These are phyloP conservation scores for Apamea sordens DNA, from an alignment of 2,888 invertebrate genomes.

Conservation along the genomic window DNA sequence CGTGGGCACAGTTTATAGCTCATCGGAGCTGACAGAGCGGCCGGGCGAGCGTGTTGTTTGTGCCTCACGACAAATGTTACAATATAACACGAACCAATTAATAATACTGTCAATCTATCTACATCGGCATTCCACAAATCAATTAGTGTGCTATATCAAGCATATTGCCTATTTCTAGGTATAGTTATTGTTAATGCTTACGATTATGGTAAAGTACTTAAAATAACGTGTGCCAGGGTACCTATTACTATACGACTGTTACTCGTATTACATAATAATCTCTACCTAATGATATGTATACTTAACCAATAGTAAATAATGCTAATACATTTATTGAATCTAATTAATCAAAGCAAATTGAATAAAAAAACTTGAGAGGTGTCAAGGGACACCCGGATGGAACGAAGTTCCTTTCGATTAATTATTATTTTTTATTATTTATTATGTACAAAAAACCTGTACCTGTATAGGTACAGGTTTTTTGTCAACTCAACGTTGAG, in stretches of 20 bases:
- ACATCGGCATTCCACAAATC: conserved; percentile 36
- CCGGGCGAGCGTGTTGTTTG: conserved; percentile 29
- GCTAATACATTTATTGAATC: not conserved
- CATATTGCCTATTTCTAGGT: not conserved
- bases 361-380: too few relatives aligned
- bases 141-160: conserved; percentile 29
- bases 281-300: not conserved
- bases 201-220: not conserved
- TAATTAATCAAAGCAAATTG: too few relatives aligned
- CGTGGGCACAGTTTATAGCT: conserved; percentile 49
- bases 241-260: not conserved
- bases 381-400: too few relatives aligned
- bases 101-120: conserved; percentile 49
- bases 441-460: too few relatives aligned
- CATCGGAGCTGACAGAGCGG: conserved; percentile 41
- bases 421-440: too few relatives aligned
- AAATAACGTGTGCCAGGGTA: not conserved
- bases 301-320: not conserved
- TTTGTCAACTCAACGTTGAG: too few relatives aligned
- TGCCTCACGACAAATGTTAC: conserved; percentile 49
- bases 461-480: too few relatives aligned
- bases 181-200: not conserved
- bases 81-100: conserved; percentile 55
- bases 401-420: too few relatives aligned
- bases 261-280: not conserved